Percentiles rank a stretch among this genome's conserved stretches.
Evolutionary conservation across 2,888 invertebrate species (phyloP).

Genomic region (Polylopha cassiicola): DNA sequence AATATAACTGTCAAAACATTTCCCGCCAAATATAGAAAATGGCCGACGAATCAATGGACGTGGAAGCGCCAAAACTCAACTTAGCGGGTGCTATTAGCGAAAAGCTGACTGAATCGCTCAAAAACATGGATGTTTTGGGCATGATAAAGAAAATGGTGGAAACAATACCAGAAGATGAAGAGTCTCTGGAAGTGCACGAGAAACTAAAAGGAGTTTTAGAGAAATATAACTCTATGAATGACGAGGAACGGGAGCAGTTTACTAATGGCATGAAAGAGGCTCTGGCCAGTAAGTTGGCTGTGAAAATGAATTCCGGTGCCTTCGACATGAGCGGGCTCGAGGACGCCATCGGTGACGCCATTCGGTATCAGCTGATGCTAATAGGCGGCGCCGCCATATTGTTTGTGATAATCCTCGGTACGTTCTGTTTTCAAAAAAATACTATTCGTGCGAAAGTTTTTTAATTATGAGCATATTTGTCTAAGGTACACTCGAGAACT

Average conservation of each 20-base stretch:
- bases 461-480: too few species aligned
- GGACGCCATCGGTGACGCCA: slow-evolving; percentile 45
- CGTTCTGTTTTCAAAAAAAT: too few species aligned
- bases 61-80: slow-evolving; percentile 29
- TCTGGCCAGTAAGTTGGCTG: slow-evolving; percentile 44
- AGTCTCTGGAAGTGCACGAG: slow-evolving; percentile 44
- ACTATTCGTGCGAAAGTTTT: too few species aligned
- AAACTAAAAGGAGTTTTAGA: slow-evolving; percentile 48
- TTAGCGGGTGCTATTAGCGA: slow-evolving; percentile 47
- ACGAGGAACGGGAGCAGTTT: slow-evolving; percentile 52
- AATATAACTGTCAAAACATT: slow-evolving; percentile 8
- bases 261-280: slow-evolving; percentile 52
- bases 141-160: slow-evolving; percentile 54
- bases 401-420: slow-evolving; percentile 32
- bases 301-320: slow-evolving; percentile 40
- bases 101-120: slow-evolving; percentile 50
- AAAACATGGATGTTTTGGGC: slow-evolving; percentile 53
- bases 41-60: slow-evolving; percentile 33
- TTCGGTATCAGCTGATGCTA: slow-evolving; percentile 45
- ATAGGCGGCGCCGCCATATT: slow-evolving; percentile 40
- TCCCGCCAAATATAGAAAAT: slow-evolving; percentile 34
- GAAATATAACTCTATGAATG: slow-evolving; percentile 45
- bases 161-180: slow-evolving; percentile 46
- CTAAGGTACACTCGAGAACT: background rate
- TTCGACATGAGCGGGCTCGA: slow-evolving; percentile 47